phyloP scores from a whole-genome alignment of 2,113 vertebrate species.

The Albula goreensis region DNA sequence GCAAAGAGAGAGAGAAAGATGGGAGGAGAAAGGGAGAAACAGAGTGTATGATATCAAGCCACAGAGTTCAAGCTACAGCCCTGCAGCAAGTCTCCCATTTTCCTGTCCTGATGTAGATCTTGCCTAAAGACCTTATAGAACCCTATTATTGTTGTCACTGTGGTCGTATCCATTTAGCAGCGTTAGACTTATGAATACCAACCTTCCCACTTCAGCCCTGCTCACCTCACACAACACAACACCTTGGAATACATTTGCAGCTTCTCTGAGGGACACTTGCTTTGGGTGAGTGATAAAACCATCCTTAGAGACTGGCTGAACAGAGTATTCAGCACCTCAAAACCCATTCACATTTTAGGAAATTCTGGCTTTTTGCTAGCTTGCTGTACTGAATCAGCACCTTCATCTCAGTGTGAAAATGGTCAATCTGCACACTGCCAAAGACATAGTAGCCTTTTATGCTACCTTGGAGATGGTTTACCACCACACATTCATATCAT shows the following conservation, averaged over 20 bases:
- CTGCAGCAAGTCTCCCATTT: neutral
- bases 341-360: neutral
- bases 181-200: neutral
- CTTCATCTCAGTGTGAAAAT: neutral
- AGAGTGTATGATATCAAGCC: neutral
- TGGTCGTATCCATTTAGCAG: neutral
- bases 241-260: neutral
- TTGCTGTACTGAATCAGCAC: too few relatives aligned
- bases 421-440: neutral
- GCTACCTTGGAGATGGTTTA: neutral
- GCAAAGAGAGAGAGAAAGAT: slow-evolving; percentile 18
- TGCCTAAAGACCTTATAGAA: slow-evolving; percentile 8
- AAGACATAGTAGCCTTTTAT: neutral
- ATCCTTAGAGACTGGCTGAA: neutral
- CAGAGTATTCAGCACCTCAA: neutral
- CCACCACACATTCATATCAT: neutral
- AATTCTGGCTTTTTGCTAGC: neutral
- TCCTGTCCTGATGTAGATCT: neutral
- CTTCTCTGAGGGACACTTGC: neutral
- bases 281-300: neutral
- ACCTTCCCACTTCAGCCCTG: neutral
- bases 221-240: neutral
- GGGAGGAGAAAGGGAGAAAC: slow-evolving; percentile 8
- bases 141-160: neutral
- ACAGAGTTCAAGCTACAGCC: neutral